Percentiles rank a stretch among this genome's conserved stretches.
Evolutionary conservation across 2,113 vertebrate genomes (phyloP).

Genomic region (Ginglymostoma cirratum): DNA sequence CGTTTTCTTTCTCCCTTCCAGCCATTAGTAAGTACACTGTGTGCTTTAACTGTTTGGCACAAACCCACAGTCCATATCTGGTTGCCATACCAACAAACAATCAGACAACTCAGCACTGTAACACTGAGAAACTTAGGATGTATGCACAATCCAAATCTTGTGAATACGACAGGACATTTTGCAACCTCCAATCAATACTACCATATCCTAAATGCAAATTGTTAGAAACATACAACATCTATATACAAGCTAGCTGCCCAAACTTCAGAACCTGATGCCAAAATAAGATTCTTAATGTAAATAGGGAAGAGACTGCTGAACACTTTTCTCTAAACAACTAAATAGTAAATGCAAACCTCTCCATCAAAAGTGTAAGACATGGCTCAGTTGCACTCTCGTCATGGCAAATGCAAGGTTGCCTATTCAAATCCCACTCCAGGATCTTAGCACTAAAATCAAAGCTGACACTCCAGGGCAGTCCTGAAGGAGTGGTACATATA

Average conservation of each 20-base stretch:
- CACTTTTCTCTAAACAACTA: background rate
- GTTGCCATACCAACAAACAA: conserved; percentile 30
- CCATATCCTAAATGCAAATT: background rate
- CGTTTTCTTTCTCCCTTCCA: background rate
- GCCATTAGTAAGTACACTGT: conserved; percentile 33
- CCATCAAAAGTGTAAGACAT: background rate
- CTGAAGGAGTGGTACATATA: background rate
- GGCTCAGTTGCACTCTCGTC: background rate
- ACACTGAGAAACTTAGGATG: conserved; percentile 21
- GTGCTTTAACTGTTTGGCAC: conserved; percentile 32
- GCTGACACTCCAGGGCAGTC: background rate
- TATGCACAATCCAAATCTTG: background rate
- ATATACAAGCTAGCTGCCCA: background rate
- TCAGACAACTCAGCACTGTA: conserved; percentile 24
- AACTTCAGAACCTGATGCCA: background rate
- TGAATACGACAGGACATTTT: background rate
- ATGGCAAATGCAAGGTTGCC: background rate
- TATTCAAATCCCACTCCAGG: background rate
- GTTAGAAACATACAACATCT: background rate
- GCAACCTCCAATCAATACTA: background rate
- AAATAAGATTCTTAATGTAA: background rate
- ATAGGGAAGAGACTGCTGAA: background rate
- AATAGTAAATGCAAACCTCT: background rate
- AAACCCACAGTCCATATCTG: background rate
- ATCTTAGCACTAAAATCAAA: background rate